phyloP scores from a whole-genome alignment of 2,113 vertebrate species.

The Peromyscus californicus region DNA sequence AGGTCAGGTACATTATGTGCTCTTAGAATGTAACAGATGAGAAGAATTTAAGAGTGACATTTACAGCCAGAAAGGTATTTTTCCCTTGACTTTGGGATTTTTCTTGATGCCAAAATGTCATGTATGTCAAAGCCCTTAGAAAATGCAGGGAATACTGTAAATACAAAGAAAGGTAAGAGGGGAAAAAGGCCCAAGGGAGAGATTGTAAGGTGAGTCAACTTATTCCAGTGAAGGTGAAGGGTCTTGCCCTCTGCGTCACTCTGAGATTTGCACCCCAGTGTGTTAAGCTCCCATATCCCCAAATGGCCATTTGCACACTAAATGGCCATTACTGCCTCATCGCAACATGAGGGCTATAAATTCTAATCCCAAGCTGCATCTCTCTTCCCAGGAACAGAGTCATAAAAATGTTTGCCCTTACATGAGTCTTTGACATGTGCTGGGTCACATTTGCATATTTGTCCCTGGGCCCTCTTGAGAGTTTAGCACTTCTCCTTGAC shows the following conservation, averaged over 20 bases:
- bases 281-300: conserved; percentile 59
- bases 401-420: conserved; percentile 55
- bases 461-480: conserved; percentile 17
- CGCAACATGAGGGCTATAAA: conserved; percentile 67
- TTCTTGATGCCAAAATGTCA: conserved; percentile 61
- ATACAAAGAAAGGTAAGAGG: conserved; percentile 52
- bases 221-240: conserved; percentile 37
- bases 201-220: not conserved
- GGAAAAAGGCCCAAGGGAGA: conserved; percentile 27
- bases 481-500: not conserved
- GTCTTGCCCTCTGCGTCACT: not conserved
- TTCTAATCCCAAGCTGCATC: conserved; percentile 29
- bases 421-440: not conserved
- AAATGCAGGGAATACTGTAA: conserved; percentile 55
- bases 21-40: conserved; percentile 42
- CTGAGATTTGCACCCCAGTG: conserved; percentile 23
- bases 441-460: not conserved
- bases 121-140: conserved; percentile 9
- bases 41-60: conserved; percentile 60
- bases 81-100: conserved; percentile 22
- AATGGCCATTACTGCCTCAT: conserved; percentile 49
- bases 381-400: conserved; percentile 63
- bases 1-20: not conserved
- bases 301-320: conserved; percentile 56
- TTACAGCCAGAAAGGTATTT: conserved; percentile 68